A percentile compares a stretch with the other conserved stretches of the same genome.
Evolutionary conservation across 2,113 vertebrate genomes (phyloP).

Genomic region (Chloropsis cyanopogon): DNA sequence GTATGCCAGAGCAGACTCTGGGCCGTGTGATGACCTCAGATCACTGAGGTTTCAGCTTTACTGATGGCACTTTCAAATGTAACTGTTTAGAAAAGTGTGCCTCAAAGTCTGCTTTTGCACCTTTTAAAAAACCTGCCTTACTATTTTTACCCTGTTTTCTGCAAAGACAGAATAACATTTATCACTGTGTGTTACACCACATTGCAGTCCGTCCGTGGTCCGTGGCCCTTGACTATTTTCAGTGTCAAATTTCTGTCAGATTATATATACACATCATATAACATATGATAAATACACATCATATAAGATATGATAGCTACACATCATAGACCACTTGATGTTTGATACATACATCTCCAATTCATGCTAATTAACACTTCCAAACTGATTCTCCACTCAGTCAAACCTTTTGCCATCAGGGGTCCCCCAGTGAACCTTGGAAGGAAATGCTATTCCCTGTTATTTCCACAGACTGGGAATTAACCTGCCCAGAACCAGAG

Average conservation of each 20-base stretch:
- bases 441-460: not conserved
- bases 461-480: not conserved
- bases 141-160: not conserved
- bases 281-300: not conserved
- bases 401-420: not conserved
- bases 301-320: accelerated
- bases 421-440: not conserved
- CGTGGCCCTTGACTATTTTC: not conserved
- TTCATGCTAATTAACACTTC: not conserved
- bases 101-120: not conserved
- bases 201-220: not conserved
- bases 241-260: not conserved
- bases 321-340: accelerated
- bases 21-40: accelerated
- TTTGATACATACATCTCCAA: not conserved
- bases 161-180: not conserved
- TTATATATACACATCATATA: not conserved
- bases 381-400: not conserved
- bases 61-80: not conserved
- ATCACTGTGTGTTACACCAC: accelerated
- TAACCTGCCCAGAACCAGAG: not conserved
- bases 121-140: not conserved
- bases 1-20: accelerated
- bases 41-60: not conserved
- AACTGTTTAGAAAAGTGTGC: not conserved